These are phyloP conservation scores for Phengaris arion DNA, from an alignment of 2,888 invertebrate genomes.

Conservation along the genomic window DNA sequence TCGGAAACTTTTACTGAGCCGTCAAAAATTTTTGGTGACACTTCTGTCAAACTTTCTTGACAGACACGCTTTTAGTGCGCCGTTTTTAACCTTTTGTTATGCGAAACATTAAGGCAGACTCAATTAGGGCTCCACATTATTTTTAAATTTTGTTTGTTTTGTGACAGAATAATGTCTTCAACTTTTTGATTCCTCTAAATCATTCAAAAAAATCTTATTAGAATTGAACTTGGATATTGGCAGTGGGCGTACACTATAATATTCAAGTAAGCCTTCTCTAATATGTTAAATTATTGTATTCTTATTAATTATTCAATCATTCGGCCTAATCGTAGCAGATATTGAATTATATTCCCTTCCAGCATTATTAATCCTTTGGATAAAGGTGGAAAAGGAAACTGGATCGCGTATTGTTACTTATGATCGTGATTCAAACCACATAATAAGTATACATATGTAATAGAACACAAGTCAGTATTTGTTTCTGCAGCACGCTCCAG, in stretches of 20 bases:
- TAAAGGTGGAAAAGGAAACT: neutral
- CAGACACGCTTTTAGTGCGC: slow-evolving; percentile 27
- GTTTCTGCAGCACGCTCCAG: slow-evolving; percentile 64
- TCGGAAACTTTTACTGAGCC: slow-evolving; percentile 68
- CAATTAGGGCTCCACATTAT: slow-evolving; percentile 22
- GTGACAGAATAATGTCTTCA: neutral
- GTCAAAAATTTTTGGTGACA: slow-evolving; percentile 63
- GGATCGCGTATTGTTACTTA: neutral
- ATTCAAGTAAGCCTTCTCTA: too few species aligned
- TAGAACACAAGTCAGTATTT: slow-evolving; percentile 47
- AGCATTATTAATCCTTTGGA: too few species aligned
- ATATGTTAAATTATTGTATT: too few species aligned
- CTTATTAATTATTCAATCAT: too few species aligned
- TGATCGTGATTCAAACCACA: neutral
- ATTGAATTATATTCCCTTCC: too few species aligned
- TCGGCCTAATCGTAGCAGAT: too few species aligned
- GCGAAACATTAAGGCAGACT: slow-evolving; percentile 33
- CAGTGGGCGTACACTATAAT: too few species aligned
- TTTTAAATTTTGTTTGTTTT: neutral
- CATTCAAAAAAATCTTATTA: neutral
- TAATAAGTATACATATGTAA: slow-evolving; percentile 17
- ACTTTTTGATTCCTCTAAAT: neutral
- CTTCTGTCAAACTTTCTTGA: slow-evolving; percentile 43
- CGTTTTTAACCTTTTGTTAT: slow-evolving; percentile 18
- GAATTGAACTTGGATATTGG: neutral